Percentiles rank a stretch among this genome's conserved stretches.
phyloP scores from a whole-genome alignment of 1,140 invertebrate genomes.

The Drusus annulatus region DNA sequence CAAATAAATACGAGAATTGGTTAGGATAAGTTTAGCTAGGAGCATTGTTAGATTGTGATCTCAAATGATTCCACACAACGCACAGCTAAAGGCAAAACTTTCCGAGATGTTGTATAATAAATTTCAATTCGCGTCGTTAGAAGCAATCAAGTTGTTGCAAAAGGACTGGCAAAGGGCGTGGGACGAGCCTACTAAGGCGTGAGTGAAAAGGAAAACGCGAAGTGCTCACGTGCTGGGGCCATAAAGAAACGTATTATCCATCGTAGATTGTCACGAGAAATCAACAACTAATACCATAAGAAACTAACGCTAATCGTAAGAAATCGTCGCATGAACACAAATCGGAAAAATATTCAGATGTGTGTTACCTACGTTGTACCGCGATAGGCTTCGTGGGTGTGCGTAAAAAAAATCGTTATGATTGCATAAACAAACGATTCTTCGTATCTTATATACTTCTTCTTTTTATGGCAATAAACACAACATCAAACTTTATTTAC shows the following conservation, averaged over 20 bases:
- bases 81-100: neutral
- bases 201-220: constrained; percentile 36
- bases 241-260: too few relatives aligned
- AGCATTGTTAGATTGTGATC: too few relatives aligned
- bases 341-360: neutral
- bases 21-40: too few relatives aligned
- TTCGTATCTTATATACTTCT: too few relatives aligned
- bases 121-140: constrained; percentile 19
- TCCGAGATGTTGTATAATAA: constrained; percentile 17
- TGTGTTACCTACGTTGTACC: too few relatives aligned
- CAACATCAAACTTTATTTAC: neutral
- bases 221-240: constrained; percentile 10
- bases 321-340: neutral
- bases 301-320: neutral
- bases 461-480: neutral
- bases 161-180: constrained; percentile 32
- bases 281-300: too few relatives aligned
- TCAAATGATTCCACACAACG: too few relatives aligned
- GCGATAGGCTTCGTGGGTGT: too few relatives aligned
- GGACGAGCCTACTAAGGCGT: constrained; percentile 30
- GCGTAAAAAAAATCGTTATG: too few relatives aligned
- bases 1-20: too few relatives aligned
- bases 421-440: too few relatives aligned
- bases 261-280: too few relatives aligned
- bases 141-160: constrained; percentile 30